Evolutionary conservation across 2,797 vertebrate genomes (phyloP).

Genomic region (Myioborus melanocephalus): DNA sequence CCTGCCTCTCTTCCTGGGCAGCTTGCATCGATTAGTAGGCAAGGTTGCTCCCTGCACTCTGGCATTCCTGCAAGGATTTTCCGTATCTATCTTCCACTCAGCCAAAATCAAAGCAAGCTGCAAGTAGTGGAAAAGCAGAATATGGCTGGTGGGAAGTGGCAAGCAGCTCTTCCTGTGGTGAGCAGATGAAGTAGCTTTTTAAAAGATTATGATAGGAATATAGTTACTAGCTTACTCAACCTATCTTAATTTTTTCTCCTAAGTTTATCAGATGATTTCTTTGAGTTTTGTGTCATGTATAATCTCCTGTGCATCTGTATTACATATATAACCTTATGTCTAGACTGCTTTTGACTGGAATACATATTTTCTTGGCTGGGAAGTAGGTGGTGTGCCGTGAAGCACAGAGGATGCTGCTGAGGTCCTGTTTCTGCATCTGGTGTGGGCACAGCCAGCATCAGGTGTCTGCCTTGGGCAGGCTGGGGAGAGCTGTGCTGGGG

Average conservation of each 20-base stretch:
- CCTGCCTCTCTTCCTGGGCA: neutral
- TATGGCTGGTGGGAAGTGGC: neutral
- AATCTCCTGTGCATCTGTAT: neutral
- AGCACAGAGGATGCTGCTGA: neutral
- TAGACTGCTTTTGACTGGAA: neutral
- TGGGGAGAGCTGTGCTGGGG: neutral
- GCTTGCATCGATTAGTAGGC: neutral
- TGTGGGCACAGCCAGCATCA: neutral
- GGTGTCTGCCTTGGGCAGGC: neutral
- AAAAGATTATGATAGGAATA: neutral
- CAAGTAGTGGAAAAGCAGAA: neutral
- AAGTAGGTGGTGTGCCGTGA: neutral
- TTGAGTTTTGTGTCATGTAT: neutral
- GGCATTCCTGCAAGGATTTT: neutral
- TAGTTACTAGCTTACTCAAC: neutral
- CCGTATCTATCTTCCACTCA: neutral
- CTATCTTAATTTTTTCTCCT: neutral
- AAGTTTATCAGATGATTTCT: neutral
- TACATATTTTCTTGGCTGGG: neutral
- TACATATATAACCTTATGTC: neutral
- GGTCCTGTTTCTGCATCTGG: neutral
- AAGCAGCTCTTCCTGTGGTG: neutral
- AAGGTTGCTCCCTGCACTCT: neutral
- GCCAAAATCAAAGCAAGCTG: neutral
- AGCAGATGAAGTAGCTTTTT: neutral